Conservation (phyloP, 2,797 vertebrate genomes). For the Telmatherina bonti region DNA sequence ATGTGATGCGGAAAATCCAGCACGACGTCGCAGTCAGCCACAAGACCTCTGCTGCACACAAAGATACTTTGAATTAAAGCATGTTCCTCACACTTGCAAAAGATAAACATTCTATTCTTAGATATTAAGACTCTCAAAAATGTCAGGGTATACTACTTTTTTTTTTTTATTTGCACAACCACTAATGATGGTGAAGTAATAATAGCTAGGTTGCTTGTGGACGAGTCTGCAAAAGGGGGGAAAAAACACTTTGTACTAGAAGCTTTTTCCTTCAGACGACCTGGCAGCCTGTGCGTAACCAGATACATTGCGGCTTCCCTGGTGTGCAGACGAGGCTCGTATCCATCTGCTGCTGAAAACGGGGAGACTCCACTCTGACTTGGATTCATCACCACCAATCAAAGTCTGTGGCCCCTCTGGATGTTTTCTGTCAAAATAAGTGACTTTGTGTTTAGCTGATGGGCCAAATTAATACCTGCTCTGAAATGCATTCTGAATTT, state of each 20-base stretch:
- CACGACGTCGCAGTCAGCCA: neutral
- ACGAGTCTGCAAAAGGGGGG: too few species aligned
- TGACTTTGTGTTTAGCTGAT: slow-evolving; percentile 3
- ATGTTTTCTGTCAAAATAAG: slow-evolving; percentile 39
- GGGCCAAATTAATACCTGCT: slow-evolving; percentile 33
- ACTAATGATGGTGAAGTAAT: slow-evolving; percentile 70
- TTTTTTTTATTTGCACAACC: slow-evolving; percentile 18
- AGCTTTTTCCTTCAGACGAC: slow-evolving; percentile 67
- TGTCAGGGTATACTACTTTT: too few species aligned
- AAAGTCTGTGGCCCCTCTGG: slow-evolving; percentile 18
- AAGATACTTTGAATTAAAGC: neutral
- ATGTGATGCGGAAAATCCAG: slow-evolving; percentile 25
- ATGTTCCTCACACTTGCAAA: neutral
- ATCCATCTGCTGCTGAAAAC: slow-evolving; percentile 46
- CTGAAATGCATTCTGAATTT: slow-evolving; percentile 6
- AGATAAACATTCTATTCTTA: neutral
- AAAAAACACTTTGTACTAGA: slow-evolving; percentile 63
- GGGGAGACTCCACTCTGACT: slow-evolving; percentile 17
- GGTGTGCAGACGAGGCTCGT: slow-evolving; percentile 44
- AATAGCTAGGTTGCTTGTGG: slow-evolving; percentile 55
- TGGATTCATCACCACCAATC: slow-evolving; percentile 39
- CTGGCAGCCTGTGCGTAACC: slow-evolving; percentile 76
- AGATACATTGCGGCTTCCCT: slow-evolving; percentile 71
- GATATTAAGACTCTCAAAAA: neutral
- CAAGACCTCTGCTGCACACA: neutral